Base-by-base conservation (phyloP, 2,113 vertebrate genomes). In the Saguinus imperator region DNA sequence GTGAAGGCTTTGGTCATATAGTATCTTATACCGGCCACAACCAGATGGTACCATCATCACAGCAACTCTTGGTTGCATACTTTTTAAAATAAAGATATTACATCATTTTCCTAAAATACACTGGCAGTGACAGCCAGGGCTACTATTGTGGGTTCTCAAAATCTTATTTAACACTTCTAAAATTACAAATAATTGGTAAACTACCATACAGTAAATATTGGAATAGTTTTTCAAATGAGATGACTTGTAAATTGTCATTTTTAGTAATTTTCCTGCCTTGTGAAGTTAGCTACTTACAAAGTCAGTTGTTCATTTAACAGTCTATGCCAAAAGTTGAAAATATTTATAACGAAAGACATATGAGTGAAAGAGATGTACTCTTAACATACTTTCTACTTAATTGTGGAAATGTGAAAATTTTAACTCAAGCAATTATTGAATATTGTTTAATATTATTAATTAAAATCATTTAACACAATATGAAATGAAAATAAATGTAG, bases 291-390 rank as follows among this genome's bases (percentile, higher is more conserved):
- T 86, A 79, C 32, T 91, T 81, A 86, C 32, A 86, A 92, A 95
- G 66, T 94, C 73, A 93, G 45, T 89, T 91, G 37, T 93, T 92
- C 50, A 94, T 70, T 91, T 94, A 40, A 91, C 37, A 72, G 83
- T 94, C 20, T 83, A 20, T 86, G 48, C 2, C 9, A 79, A 64
- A 88, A 84, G 55, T 95, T 89, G 76, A 93, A 96, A 89, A 61
- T 96, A 91, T 87, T 73, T 92, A 57, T 80, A 91, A 92, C 40
- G 73, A 88, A 94, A 91, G 45, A 72, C 13, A 29, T 66, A 77
- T 90, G 79, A 84, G 18, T 92, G 50, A 91, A 91, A 85, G 23
- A 94, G 55, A 89, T 68, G 23, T 10, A 9, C 7, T 90, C 11
- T 91, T 40, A 25, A 91, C 27, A 76, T 83, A 94, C 50, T 90